Evolutionary conservation across 2,888 invertebrate genomes (phyloP).

Genomic region (Hecatera dysodea): DNA sequence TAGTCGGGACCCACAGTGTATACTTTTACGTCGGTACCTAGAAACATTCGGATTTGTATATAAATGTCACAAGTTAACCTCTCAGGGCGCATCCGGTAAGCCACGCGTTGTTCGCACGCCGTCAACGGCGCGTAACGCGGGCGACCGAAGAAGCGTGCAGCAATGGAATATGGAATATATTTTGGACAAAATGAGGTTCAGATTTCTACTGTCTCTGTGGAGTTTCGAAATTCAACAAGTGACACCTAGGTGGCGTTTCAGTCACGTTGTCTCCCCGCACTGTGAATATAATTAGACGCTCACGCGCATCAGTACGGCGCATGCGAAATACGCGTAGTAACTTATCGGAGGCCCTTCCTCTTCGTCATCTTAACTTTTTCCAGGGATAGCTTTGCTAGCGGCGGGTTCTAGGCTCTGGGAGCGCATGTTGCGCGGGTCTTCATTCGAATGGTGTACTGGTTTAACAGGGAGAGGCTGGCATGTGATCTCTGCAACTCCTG

Average conservation of each 20-base stretch:
- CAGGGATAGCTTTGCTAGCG: constrained; percentile 41
- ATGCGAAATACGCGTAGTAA: constrained; percentile 52
- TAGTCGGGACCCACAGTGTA: constrained; percentile 99
- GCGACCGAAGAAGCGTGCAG: constrained; percentile 22
- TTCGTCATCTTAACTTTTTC: constrained; percentile 57
- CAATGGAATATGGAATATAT: constrained; percentile 24
- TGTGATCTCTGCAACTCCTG: constrained; percentile 56
- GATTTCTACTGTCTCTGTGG: constrained; percentile 22
- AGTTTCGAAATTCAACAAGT: constrained; percentile 20
- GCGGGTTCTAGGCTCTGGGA: constrained; percentile 44
- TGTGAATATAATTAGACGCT: constrained; percentile 16
- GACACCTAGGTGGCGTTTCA: constrained; percentile 22
- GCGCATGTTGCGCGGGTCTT: constrained; percentile 41
- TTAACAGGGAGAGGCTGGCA: constrained; percentile 51
- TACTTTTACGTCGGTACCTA: constrained; percentile 95
- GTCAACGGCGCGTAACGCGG: constrained; percentile 44
- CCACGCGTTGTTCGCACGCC: constrained; percentile 52
- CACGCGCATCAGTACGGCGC: constrained; percentile 40
- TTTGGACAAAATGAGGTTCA: neutral
- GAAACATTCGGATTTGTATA: constrained; percentile 23
- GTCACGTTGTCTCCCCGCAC: constrained; percentile 35
- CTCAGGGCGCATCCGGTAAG: constrained; percentile 36
- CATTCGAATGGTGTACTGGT: constrained; percentile 44
- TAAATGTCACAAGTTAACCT: constrained; percentile 26
- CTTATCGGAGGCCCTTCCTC: constrained; percentile 51